Percentiles rank a stretch among this genome's conserved stretches.
Evolutionary conservation across 2,113 vertebrate species (phyloP).

Genomic region (Colius striatus): DNA sequence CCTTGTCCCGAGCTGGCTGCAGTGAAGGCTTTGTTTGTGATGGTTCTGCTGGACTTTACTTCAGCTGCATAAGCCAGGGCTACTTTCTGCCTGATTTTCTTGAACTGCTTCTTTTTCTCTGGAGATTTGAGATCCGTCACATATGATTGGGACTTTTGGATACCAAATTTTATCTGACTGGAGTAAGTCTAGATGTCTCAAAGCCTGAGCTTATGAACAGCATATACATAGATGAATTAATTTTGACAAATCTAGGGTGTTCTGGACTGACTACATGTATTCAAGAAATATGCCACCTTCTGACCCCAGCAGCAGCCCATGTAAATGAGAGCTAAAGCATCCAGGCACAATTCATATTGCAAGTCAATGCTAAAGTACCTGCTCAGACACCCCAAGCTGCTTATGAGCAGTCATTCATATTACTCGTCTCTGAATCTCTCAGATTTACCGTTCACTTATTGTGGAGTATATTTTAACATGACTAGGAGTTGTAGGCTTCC

Average conservation of each 20-base stretch:
- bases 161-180: background rate
- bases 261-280: background rate
- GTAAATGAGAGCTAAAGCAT: background rate
- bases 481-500: background rate
- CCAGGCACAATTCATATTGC: background rate
- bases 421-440: rapidly evolving
- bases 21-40: background rate
- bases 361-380: background rate
- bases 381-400: background rate
- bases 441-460: background rate
- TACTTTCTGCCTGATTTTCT: background rate
- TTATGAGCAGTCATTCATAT: background rate
- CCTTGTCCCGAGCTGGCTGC: background rate
- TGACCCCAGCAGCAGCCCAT: background rate
- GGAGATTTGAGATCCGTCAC: background rate
- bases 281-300: background rate
- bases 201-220: background rate
- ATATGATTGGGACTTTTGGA: background rate
- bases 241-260: background rate
- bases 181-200: background rate
- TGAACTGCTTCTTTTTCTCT: background rate
- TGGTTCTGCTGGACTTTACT: background rate
- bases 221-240: background rate
- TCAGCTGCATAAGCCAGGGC: background rate
- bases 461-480: background rate